phyloP scores from a whole-genome alignment of 2,113 vertebrate species.

The Parotia lawesii region DNA sequence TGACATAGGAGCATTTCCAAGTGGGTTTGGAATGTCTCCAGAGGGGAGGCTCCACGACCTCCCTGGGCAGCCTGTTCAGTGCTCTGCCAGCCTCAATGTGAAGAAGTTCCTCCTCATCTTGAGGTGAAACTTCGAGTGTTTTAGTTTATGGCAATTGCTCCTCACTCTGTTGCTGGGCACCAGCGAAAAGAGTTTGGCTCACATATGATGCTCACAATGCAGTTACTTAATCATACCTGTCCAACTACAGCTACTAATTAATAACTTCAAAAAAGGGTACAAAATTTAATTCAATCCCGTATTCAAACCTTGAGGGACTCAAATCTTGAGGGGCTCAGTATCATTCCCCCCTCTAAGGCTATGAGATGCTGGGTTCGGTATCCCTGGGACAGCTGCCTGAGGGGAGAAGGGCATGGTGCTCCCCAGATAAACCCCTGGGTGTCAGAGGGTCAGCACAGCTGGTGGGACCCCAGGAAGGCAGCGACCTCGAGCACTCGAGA shows the following conservation, averaged over 20 bases:
- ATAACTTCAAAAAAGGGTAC: background rate
- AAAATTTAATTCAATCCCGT: background rate
- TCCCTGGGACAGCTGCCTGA: rapidly evolving
- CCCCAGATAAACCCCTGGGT: no score
- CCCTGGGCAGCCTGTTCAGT: background rate
- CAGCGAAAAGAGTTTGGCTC: no score
- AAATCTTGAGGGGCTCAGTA: background rate
- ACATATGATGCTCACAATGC: background rate
- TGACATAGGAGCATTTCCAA: background rate
- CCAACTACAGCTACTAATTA: background rate
- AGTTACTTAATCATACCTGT: background rate
- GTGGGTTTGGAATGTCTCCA: background rate
- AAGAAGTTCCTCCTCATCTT: background rate
- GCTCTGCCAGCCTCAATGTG: background rate
- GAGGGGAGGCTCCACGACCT: background rate
- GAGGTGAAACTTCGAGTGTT: background rate
- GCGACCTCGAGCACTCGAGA: rapidly evolving
- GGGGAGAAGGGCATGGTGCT: no score
- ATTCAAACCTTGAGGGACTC: background rate
- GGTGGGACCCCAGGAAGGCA: background rate
- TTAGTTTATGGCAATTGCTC: background rate
- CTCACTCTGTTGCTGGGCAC: background rate
- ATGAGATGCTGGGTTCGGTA: rapidly evolving
- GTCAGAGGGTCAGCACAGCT: background rate
- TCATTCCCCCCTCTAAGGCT: background rate